Evolutionary conservation across 2,797 vertebrate species (phyloP).

Genomic region (Coregonus suidteri): DNA sequence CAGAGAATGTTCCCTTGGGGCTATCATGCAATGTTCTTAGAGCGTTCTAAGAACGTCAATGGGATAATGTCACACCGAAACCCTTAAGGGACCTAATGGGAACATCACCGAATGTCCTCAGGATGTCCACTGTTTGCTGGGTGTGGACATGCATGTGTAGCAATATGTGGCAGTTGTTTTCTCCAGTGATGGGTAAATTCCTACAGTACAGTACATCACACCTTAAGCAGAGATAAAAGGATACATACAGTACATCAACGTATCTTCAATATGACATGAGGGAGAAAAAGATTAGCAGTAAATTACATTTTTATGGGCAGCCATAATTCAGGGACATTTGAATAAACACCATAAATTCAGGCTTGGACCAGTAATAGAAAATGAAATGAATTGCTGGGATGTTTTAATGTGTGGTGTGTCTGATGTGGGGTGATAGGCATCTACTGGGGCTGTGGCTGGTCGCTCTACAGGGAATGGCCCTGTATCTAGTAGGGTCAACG

Average conservation of each 20-base stretch:
- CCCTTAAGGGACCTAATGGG: too few relatives aligned
- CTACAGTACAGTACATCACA: constrained; percentile 9
- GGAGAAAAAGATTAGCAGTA: constrained; percentile 49
- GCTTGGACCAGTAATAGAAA: constrained; percentile 48
- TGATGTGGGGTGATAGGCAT: constrained; percentile 40
- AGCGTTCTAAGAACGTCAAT: too few relatives aligned
- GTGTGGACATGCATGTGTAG: not conserved
- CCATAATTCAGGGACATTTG: constrained; percentile 47
- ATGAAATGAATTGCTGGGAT: constrained; percentile 36
- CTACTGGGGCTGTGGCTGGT: constrained; percentile 19
- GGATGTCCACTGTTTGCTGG: too few relatives aligned
- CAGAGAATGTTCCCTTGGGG: too few relatives aligned
- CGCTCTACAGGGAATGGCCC: not conserved
- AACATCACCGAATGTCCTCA: too few relatives aligned
- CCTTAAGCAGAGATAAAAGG: constrained; percentile 28
- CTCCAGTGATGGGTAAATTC: constrained; percentile 4
- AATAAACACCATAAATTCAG: constrained; percentile 54
- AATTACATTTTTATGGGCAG: constrained; percentile 52
- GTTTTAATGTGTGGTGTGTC: constrained; percentile 34
- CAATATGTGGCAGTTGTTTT: not conserved
- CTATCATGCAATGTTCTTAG: too few relatives aligned
- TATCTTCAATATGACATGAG: constrained; percentile 33
- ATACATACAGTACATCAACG: constrained; percentile 22
- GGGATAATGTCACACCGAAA: too few relatives aligned
- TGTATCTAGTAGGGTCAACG: not conserved